Evolutionary conservation across 2,888 invertebrate species (phyloP).

Genomic region (Aradus depressus): DNA sequence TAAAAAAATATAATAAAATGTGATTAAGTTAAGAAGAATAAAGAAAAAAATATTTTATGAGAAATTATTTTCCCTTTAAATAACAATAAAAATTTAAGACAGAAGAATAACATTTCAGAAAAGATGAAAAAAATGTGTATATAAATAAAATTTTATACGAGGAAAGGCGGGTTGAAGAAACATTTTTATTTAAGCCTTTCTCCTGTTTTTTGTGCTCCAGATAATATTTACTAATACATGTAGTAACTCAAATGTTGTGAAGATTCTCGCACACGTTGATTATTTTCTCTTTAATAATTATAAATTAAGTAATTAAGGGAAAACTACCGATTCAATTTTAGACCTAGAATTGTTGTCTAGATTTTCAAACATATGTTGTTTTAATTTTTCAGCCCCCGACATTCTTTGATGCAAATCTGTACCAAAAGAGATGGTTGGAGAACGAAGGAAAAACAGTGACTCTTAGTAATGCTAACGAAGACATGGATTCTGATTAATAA

Average conservation of each 20-base stretch:
- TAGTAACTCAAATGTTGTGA: background rate
- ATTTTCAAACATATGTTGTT: background rate
- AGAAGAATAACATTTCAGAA: too few relatives aligned
- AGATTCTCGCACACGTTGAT: background rate
- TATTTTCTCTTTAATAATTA: background rate
- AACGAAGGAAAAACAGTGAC: constrained; percentile 4
- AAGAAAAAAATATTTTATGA: too few relatives aligned
- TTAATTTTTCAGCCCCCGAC: constrained; percentile 3
- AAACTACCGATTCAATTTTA: too few relatives aligned
- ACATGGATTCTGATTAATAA: constrained; percentile 9
- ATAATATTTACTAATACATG: background rate
- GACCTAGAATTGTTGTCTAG: background rate
- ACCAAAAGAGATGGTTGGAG: constrained; percentile 12
- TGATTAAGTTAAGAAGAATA: too few relatives aligned
- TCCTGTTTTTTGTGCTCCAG: background rate
- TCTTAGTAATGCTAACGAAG: constrained; percentile 3
- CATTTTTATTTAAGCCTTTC: too few relatives aligned
- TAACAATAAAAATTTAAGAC: too few relatives aligned
- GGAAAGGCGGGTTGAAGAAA: too few relatives aligned
- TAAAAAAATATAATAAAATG: too few relatives aligned
- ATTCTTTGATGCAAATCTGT: constrained; percentile 3
- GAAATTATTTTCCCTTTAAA: too few relatives aligned
- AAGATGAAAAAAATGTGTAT: too few relatives aligned
- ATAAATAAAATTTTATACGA: too few relatives aligned
- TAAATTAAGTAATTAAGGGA: too few relatives aligned